A percentile compares a stretch with the other conserved stretches of the same genome.
Evolutionary conservation across 2,888 invertebrate genomes (phyloP).

Genomic region (Coremacera marginata): DNA sequence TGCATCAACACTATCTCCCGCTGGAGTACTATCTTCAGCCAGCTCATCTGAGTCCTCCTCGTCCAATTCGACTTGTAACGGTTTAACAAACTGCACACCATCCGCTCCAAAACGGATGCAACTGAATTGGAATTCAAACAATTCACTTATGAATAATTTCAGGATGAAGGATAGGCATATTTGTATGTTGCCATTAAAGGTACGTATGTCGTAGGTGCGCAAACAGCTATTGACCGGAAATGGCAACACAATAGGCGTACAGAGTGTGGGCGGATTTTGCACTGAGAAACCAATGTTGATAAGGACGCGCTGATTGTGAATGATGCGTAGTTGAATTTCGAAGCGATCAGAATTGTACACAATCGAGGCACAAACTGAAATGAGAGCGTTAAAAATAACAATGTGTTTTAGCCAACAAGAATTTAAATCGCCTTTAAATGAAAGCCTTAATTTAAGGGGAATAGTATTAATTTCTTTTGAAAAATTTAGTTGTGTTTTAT

Average conservation of each 20-base stretch:
- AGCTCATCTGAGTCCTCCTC: not conserved
- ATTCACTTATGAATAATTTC: conserved; percentile 47
- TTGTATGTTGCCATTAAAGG: conserved; percentile 45
- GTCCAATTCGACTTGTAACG: not conserved
- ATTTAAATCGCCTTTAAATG: not conserved
- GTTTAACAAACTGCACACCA: conserved; percentile 46
- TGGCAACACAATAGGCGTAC: conserved; percentile 52
- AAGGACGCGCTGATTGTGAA: conserved; percentile 47
- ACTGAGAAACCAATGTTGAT: conserved; percentile 48
- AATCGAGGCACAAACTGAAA: conserved; percentile 47
- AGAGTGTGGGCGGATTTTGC: conserved; percentile 51
- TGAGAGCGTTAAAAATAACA: not conserved
- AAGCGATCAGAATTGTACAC: conserved; percentile 40
- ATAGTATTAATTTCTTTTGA: too few species aligned
- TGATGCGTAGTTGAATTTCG: conserved; percentile 46
- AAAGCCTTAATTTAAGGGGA: not conserved
- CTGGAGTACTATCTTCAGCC: not conserved
- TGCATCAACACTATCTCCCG: not conserved
- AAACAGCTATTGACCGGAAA: conserved; percentile 53
- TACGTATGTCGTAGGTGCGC: conserved; percentile 51
- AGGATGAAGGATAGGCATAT: conserved; percentile 52
- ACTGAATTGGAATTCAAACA: conserved; percentile 53
- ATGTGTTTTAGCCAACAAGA: too few species aligned
- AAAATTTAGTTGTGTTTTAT: too few species aligned
- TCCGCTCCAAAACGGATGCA: conserved; percentile 51